phyloP scores from a whole-genome alignment of 1,140 invertebrate species.

The Orius laevigatus region DNA sequence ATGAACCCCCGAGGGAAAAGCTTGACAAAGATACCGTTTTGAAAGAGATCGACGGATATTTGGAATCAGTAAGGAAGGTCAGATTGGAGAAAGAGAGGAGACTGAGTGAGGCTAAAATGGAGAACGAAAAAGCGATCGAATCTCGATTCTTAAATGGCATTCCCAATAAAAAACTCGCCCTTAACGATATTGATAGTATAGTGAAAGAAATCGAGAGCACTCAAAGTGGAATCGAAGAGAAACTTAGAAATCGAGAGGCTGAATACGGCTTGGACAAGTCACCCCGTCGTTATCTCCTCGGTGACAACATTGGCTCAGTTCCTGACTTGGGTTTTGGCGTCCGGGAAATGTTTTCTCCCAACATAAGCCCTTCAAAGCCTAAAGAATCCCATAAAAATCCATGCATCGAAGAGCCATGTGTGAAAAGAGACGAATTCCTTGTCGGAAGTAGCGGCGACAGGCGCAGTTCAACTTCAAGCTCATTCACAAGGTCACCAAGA shows the following conservation, averaged over 20 bases:
- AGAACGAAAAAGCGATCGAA: background rate
- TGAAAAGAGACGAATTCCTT: conserved; percentile 4
- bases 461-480: background rate
- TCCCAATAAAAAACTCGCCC: conserved; percentile 25
- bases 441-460: conserved; percentile 6
- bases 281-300: conserved; percentile 11
- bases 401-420: conserved; percentile 13
- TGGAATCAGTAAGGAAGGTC: background rate
- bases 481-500: background rate
- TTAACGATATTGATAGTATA: conserved; percentile 28
- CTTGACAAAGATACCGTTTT: conserved; percentile 3
- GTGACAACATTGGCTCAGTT: conserved; percentile 24
- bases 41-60: conserved; percentile 10
- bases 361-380: background rate
- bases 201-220: conserved; percentile 30
- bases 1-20: background rate
- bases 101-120: background rate
- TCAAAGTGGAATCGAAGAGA: conserved; percentile 24
- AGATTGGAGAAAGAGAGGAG: conserved; percentile 6
- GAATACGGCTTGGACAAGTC: conserved; percentile 5
- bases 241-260: conserved; percentile 14
- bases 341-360: conserved; percentile 16
- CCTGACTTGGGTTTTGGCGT: conserved; percentile 28
- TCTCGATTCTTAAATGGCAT: background rate
- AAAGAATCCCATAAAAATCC: conserved; percentile 5